These are phyloP conservation scores for Tanypteryx hageni DNA, from an alignment of 2,888 invertebrate genomes.

Conservation along the genomic window DNA sequence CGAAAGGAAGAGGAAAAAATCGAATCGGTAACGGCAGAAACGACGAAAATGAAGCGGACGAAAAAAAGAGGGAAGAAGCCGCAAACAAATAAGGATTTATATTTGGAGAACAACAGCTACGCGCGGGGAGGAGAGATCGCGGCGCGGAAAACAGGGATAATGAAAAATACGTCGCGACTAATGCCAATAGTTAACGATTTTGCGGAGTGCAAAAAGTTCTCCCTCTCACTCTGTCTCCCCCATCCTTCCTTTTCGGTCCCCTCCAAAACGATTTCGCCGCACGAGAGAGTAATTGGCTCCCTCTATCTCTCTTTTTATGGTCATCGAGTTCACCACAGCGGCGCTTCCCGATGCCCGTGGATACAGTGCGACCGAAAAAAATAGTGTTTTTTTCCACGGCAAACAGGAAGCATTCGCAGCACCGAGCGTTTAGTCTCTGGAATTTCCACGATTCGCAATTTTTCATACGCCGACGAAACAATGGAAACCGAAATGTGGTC, in stretches of 20 bases:
- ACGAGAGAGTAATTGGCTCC: slow-evolving; percentile 3
- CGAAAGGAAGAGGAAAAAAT: neutral
- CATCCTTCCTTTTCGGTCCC: neutral
- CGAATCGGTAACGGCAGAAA: neutral
- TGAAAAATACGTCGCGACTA: slow-evolving; percentile 48
- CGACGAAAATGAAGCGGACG: neutral
- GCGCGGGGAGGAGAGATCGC: neutral
- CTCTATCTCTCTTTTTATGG: slow-evolving; percentile 28
- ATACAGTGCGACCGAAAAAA: slow-evolving; percentile 12
- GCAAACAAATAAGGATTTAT: slow-evolving; percentile 7
- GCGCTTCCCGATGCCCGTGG: slow-evolving; percentile 1
- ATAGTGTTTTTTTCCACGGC: neutral
- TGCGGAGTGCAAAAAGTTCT: neutral
- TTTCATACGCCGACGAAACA: slow-evolving; percentile 14
- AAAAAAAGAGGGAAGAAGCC: neutral
- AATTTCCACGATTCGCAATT: neutral
- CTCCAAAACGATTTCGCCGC: neutral
- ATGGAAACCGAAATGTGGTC: neutral
- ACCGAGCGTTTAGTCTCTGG: slow-evolving; percentile 1
- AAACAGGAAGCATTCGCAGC: neutral
- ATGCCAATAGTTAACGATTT: slow-evolving; percentile 42
- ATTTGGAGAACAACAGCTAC: neutral
- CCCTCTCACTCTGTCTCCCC: neutral
- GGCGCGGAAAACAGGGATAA: neutral
- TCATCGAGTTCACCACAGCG: slow-evolving; percentile 23